These are phyloP conservation scores for Acanthosoma haemorrhoidale DNA, from an alignment of 2,888 invertebrate genomes.

Conservation along the genomic window DNA sequence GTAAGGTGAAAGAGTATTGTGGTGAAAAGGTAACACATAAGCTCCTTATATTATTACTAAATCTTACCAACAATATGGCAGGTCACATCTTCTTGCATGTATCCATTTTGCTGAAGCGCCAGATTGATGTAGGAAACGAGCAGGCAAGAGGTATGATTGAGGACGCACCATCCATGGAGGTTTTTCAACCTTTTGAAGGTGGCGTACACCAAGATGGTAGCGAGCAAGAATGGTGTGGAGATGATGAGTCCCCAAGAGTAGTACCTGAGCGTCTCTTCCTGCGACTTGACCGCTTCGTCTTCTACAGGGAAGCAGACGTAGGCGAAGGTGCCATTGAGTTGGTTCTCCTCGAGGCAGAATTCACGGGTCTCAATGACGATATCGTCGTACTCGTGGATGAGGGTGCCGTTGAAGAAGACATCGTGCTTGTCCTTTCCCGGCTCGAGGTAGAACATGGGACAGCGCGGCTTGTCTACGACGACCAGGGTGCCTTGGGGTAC, in stretches of 20 bases:
- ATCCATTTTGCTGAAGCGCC: constrained; percentile 5
- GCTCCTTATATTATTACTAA: too few species aligned
- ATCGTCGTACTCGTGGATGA: too few species aligned
- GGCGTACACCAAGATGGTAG: constrained; percentile 16
- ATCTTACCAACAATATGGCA: neutral
- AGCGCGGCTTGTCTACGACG: neutral
- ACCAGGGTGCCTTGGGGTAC: neutral
- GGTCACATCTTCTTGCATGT: neutral
- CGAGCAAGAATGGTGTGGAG: constrained; percentile 27
- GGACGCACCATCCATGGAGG: constrained; percentile 17
- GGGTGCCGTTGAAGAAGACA: neutral
- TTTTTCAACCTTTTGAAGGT: constrained; percentile 14
- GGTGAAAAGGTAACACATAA: neutral
- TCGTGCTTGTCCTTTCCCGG: neutral
- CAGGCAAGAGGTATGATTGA: neutral
- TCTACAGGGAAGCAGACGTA: constrained; percentile 18
- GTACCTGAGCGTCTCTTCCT: too few species aligned
- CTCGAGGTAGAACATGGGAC: neutral
- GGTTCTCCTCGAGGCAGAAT: neutral
- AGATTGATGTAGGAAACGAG: constrained; percentile 21
- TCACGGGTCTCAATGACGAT: neutral
- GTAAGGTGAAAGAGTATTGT: neutral
- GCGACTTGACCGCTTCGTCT: neutral
- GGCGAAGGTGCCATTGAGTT: neutral
- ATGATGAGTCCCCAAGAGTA: neutral